phyloP scores from a whole-genome alignment of 2,888 invertebrate species.

The Mycalesis mineus region DNA sequence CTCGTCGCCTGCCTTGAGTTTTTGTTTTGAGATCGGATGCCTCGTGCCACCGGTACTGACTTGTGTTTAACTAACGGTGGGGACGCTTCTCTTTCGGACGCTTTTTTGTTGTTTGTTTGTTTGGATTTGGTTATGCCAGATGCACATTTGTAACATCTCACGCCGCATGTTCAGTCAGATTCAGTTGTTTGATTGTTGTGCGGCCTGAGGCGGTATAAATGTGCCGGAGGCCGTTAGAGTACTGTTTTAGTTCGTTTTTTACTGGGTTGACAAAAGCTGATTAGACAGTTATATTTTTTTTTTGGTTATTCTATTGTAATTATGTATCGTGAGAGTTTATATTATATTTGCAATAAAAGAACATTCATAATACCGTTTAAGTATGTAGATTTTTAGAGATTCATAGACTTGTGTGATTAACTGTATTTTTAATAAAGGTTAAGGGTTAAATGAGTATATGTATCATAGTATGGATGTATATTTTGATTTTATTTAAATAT shows the following conservation, averaged over 20 bases:
- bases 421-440: too few species aligned
- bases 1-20: slow-evolving; percentile 78
- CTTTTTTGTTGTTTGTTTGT: slow-evolving; percentile 32
- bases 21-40: slow-evolving; percentile 64
- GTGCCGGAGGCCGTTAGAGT: not conserved
- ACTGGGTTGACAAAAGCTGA: not conserved
- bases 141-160: not conserved
- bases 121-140: not conserved
- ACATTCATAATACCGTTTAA: too few species aligned
- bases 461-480: too few species aligned
- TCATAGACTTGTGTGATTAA: too few species aligned
- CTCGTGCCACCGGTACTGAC: slow-evolving; percentile 68
- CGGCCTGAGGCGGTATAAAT: not conserved
- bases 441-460: too few species aligned
- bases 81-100: slow-evolving; percentile 30
- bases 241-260: not conserved
- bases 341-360: too few species aligned
- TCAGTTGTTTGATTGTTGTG: not conserved
- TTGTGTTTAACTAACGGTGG: slow-evolving; percentile 60
- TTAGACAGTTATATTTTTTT: too few species aligned
- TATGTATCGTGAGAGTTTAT: too few species aligned
- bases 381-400: too few species aligned
- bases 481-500: too few species aligned
- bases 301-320: too few species aligned
- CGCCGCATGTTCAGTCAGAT: not conserved